Percentiles rank a stretch among this genome's conserved stretches.
Evolutionary conservation across 2,797 vertebrate species (phyloP).

Genomic region (Dendrocincla fuliginosa): DNA sequence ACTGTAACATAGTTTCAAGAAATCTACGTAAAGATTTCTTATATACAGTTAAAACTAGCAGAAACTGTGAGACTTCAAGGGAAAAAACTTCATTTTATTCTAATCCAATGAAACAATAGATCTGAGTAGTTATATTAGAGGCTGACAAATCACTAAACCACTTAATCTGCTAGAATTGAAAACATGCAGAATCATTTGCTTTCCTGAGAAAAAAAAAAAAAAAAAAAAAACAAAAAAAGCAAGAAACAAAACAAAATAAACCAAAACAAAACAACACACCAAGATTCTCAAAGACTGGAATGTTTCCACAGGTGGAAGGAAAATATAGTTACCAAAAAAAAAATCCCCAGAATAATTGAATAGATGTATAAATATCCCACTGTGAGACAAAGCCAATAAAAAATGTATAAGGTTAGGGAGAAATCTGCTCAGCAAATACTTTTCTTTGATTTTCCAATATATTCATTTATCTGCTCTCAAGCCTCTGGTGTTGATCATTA

Average conservation of each 20-base stretch:
- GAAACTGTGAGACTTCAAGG: neutral
- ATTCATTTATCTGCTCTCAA: neutral
- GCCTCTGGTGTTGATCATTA: neutral
- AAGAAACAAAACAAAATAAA: too few species aligned
- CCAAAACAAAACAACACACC: too few species aligned
- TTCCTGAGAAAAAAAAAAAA: neutral
- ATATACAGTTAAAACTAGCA: neutral
- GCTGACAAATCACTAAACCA: neutral
- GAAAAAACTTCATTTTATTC: neutral
- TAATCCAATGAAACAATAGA: neutral
- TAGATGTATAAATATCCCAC: neutral
- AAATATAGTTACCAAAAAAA: neutral
- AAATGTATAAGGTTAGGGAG: neutral
- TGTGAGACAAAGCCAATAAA: neutral
- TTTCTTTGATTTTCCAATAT: neutral
- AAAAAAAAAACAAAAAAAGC: too few species aligned
- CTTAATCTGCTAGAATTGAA: neutral
- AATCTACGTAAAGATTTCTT: neutral
- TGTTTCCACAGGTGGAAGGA: neutral
- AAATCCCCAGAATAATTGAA: neutral
- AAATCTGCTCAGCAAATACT: neutral
- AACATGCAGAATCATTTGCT: neutral
- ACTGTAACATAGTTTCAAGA: neutral
- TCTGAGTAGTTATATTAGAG: neutral
- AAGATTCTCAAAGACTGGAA: neutral